phyloP scores from a whole-genome alignment of 2,797 vertebrate species.

The Gymnodraco acuticeps region DNA sequence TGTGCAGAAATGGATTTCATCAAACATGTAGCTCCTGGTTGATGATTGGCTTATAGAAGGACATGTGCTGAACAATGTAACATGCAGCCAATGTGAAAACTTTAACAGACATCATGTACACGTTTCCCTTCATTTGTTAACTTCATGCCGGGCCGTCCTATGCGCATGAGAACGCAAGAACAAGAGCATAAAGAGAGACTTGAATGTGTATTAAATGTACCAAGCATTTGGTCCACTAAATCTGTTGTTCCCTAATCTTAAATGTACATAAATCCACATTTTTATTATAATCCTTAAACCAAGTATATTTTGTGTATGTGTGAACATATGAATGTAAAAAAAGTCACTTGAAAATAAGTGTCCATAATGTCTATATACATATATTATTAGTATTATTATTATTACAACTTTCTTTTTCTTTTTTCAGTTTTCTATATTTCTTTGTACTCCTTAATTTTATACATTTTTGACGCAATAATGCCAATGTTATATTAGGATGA shows the following conservation, averaged over 20 bases:
- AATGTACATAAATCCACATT: background rate
- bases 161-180: background rate
- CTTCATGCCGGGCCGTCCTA: accelerated
- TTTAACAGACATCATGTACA: slow-evolving; percentile 11
- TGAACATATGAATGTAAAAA: too few relatives aligned
- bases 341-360: too few relatives aligned
- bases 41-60: slow-evolving; percentile 8
- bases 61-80: background rate
- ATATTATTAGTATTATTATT: too few relatives aligned
- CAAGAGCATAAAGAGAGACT: too few relatives aligned
- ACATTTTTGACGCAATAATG: too few relatives aligned
- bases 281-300: background rate
- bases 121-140: background rate
- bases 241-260: background rate
- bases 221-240: background rate
- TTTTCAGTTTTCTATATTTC: too few relatives aligned
- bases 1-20: too few relatives aligned
- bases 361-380: too few relatives aligned
- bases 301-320: background rate
- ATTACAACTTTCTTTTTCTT: too few relatives aligned
- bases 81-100: background rate
- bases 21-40: background rate
- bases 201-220: background rate
- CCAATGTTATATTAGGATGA: too few relatives aligned
- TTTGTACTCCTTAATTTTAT: too few relatives aligned